Evolutionary conservation across 2,797 vertebrate genomes (phyloP), one percentile per base, ranked within the genome.

Genomic region (Avahi laniger): DNA sequence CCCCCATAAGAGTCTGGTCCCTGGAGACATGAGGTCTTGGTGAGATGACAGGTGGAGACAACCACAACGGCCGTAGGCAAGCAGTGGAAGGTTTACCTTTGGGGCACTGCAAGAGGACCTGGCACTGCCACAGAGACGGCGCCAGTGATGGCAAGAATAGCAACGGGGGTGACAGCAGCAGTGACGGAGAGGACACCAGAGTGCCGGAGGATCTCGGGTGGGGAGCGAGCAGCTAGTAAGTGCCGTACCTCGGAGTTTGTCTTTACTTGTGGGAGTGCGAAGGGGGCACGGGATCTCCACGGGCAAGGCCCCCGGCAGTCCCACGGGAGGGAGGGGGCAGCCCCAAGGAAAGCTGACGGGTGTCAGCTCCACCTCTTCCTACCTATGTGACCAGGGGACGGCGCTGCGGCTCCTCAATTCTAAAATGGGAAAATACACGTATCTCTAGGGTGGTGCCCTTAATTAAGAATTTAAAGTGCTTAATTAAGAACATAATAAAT

Each of bases 401-500:
- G 26, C 59, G 33, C n/a, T 17, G 18, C 7, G 2, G 43, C 8
- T 4, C 33, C 28, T 24, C 43, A 63, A 26, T 63, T 83, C 69
- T 52, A 41, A 81, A 63, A 50, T 18, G 26, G 54, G 33, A 61
- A 72, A 48, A 72, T 59, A 24, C 1, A 10, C 1, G 0, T 52
- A 41, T 48, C 69, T 75, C 80, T 81, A 41, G n/a, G n/a, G 24
- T 63, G 33, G 43, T 52, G 57, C 13, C 30, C 50, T 70, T 67
- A 78, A 48, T 70, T 87, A 87, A 86, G 35, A 57, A 57, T 30
- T 43, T 72, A 54, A 59, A 81, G 48, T 10, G 13, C 50, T 70
- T 48, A 43, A 63, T 59, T 61, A 91, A 91, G 52, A 65, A 61
- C 15, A 61, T 26, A 63, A 85, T 28, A 76, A 72, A 70, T 13